Base-by-base conservation (phyloP, 2,113 vertebrate species). In the Misgurnus mizolepis region DNA sequence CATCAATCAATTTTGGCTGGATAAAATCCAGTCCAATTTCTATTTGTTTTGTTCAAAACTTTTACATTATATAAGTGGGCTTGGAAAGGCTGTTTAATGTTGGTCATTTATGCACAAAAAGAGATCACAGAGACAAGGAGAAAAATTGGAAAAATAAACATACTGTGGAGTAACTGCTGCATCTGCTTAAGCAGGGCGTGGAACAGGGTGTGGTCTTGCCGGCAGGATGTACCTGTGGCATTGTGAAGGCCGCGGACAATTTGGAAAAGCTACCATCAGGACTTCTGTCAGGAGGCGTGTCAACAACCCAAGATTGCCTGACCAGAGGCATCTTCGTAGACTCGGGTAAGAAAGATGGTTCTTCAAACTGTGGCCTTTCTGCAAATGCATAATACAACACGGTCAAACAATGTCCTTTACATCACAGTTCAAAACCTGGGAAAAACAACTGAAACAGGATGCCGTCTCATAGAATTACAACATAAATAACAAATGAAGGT, bases 101-200 rank as follows among this genome's bases (percentile, higher is more conserved):
- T 6, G 15, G 22, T 39, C 27, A 22, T 70, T 34, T 45, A 70
- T 10, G 15, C 27, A 4, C 7, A 12, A 17, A 14, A 53, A 27
- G 39, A 50, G 4, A 17, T 22, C 6, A 68, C 7, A 68, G 17
- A 47, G 15, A 47, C n/a, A 49, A 40, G 9, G 2, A 55, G 5
- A n/a, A 40, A 34, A 40, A 6, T 22, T 65, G 40, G 40, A 12
- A 10, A 66, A 11, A 40, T 22, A 56, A 61, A 79, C 80, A 92
- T 90, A 98, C 97, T 88, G 95, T 96, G 88, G 97, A 98, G 45
- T 49, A 70, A 41, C 76, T 76, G 66, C 49, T 73, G 86, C 95
- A 96, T 83, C 93, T 95, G 86, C 94, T 96, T 81, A 93, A 93
- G 47, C 94, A 96, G 3, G 96, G 94, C 0, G 95, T 96, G 83